Base-by-base conservation (phyloP, 2,797 vertebrate genomes). In the Syngnathus rostellatus region DNA sequence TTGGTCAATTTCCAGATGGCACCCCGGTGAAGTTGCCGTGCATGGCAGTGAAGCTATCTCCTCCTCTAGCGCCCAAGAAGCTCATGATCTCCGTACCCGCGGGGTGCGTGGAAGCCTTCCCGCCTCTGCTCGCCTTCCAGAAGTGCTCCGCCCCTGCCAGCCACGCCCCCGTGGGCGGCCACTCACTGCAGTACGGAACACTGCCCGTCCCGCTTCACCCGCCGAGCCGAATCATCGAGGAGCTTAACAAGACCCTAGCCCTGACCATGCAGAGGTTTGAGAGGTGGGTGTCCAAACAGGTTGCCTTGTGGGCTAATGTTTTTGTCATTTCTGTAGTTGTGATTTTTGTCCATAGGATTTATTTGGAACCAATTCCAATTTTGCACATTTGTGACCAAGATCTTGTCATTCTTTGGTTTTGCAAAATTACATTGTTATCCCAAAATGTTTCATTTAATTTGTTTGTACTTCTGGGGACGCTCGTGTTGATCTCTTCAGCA, bases 11-110 rank as follows among this genome's bases (percentile, higher is more conserved):
- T 51, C 2, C 87, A 98, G 95, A 97, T 79, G 92, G 94, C 0
- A 91, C 87, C 84, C 93, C 93, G 54, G 89, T 95, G 89, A 97
- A 94, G 93, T 83, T 97, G 90, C 94, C 94, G 80, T 95, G 95
- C 85, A 92, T 95, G 91, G 90, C 85, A 0, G 88, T 90, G 79
- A 96, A 95, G 89, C 85, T 97, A 69, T 99, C 96, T 67, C 96
- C 97, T 87, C 95, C 95, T 83, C 95, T 98, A 91, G 95, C 97
- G 92, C 95, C 95, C 88, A 99, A 98, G 93, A 99, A 98, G 94
- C 94, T 98, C 88, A 88, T 98, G 93, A 97, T 99, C 81, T 95
- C 94, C 81, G 89, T 94, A 83, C 94, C 94, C 50, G 88, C 93
- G 37, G 93, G 92, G 80, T 90, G 91, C 73, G 83, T 90, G 83